Base-by-base conservation (phyloP, 1,140 invertebrate species). In the Antheraea pernyi region DNA sequence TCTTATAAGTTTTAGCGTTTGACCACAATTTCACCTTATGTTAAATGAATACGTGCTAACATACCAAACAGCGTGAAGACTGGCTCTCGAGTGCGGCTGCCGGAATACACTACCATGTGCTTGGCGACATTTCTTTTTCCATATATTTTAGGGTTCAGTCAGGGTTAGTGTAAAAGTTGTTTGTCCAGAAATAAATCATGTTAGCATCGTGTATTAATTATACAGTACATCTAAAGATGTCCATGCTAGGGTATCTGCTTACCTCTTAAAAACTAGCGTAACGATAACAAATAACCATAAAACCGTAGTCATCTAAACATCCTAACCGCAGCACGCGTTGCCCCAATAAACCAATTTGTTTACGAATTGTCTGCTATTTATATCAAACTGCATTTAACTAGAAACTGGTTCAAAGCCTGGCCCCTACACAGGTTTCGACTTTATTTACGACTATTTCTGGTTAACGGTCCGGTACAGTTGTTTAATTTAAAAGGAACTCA, bases 351-450 rank as follows among this genome's bases (percentile, higher is more conserved):
- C 74, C 65, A 11, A 16, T 48, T 13, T 80, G 78, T 78, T 78
- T 80, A 80, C 74, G 75, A 76, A 74, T 70, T 73, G 53, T 53
- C 37, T 19, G n/a, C 76, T 80, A 78, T 76, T 74, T 76, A 76
- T 80, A 80, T 53, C 46, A 53, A 53, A 67, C 59, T 53, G 48
- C 19, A 36, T 61, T 67, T 63, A 71, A 62, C 66, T 36, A 59
- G 30, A 58, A 67, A 46, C 65, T 68, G 16, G 66, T 70, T 64
- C 59, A 65, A 60, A 63, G 42, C 19, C 64, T 61, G 60, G 19
- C 60, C 19, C 46, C 46, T 13, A 53, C 46, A 53, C 46, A 7
- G 39, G 39, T 11, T 42, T 42, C 9, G 13, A 53, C 46, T 16
- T 13, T 53, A n/a, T 53, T 53, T 53, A 53, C 46, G 46, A 53